Evolutionary conservation across 2,113 vertebrate genomes (phyloP), one percentile per base, ranked within the genome.

Genomic region (Lycocorax pyrrhopterus): DNA sequence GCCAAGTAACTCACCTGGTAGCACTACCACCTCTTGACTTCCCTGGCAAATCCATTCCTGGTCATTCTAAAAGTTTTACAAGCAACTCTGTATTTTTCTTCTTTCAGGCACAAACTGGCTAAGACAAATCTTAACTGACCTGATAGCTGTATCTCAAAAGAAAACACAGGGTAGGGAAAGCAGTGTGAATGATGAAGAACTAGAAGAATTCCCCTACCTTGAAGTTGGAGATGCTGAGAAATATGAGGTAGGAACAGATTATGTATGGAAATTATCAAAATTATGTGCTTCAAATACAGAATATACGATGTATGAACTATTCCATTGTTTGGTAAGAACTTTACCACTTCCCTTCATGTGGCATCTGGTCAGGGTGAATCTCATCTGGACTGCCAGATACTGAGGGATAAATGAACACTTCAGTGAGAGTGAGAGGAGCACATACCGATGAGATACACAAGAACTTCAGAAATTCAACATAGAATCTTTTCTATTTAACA

Each of bases 31-130:
- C n/a, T 73, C 62, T 60, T 46, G 27, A 27, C 21, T 90, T 82
- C 47, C 60, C 9, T 35, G 46, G 6, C 7, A 39, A 79, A 76
- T 49, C 17, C 3, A 8, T 52, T 77, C 43, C 26, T 64, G 17
- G 23, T 63, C 37, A 37, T 59, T 49, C 17, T 43, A 26, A 23
- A 84, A 5, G 7, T 27, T 81, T 78, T 51, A 17, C 6, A 55
- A 63, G 41, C 0, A 58, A 12, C 16, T 83, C 20, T 58, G 15
- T 43, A 11, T 79, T 79, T 62, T 68, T 52, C 23, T 16, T 29
- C 49, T 73, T 58, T 73, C 67, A 96, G 96, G 95, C 39, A 90
- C 95, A 13, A 96, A 96, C 71, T 96, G 94, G 92, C 9, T 96
- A 26, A 64, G 66, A 21, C 94, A 95, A 43, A 92, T 96, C 58